phyloP scores from a whole-genome alignment of 2,113 vertebrate genomes.

The Megalops atlanticus region DNA sequence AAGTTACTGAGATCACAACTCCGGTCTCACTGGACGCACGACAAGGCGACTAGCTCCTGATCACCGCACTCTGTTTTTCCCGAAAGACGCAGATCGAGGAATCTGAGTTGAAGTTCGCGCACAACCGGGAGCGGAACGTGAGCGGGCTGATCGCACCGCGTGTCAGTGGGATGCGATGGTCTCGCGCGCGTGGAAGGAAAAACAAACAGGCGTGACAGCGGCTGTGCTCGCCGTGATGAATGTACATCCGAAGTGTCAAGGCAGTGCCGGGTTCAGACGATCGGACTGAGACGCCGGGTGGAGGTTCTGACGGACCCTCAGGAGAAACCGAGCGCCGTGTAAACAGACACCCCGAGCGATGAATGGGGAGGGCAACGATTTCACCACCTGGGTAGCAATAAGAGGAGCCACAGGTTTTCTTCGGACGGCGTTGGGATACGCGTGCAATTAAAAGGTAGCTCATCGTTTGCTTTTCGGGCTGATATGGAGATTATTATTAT shows the following conservation, averaged over 20 bases:
- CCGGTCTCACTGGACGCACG: conserved; percentile 9
- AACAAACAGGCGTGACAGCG: neutral
- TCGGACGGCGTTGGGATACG: neutral
- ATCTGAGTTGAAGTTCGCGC: neutral
- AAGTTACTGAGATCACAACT: neutral
- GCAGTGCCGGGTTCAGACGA: neutral
- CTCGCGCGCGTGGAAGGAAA: neutral
- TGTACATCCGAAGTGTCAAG: neutral
- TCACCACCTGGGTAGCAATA: neutral
- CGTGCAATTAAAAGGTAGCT: neutral
- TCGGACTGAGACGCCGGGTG: neutral
- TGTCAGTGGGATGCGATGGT: neutral
- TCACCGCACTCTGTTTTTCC: neutral
- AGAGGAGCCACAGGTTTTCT: neutral
- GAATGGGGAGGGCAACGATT: neutral
- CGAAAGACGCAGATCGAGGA: neutral
- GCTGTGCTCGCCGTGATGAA: neutral
- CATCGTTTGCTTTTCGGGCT: neutral
- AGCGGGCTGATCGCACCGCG: neutral
- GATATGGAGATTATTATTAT: neutral
- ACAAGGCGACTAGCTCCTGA: conserved; percentile 22
- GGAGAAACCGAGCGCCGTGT: neutral
- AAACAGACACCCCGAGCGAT: neutral
- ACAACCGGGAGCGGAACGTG: neutral
- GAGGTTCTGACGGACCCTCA: neutral